phyloP scores from a whole-genome alignment of 2,888 invertebrate genomes.

The Epirrhoe tristata region DNA sequence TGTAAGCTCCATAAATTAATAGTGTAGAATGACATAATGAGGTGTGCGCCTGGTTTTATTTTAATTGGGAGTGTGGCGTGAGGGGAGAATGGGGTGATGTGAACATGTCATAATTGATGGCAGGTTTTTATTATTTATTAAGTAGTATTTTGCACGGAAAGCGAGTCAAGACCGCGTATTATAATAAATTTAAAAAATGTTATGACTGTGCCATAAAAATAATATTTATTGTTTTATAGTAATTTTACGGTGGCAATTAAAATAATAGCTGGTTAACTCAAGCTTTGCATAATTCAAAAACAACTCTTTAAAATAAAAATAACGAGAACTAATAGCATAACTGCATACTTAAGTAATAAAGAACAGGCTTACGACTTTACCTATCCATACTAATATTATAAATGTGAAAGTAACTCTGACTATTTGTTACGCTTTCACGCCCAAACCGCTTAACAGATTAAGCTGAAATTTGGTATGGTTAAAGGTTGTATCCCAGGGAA shows the following conservation, averaged over 20 bases:
- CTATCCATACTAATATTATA: too few relatives aligned
- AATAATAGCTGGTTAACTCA: neutral
- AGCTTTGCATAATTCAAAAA: neutral
- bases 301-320: neutral
- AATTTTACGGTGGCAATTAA: neutral
- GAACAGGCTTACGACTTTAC: too few relatives aligned
- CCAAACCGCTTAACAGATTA: too few relatives aligned
- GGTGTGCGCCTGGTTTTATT: constrained; percentile 54
- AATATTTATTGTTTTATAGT: neutral
- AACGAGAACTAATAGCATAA: too few relatives aligned
- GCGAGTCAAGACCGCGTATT: neutral
- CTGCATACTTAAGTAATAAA: too few relatives aligned
- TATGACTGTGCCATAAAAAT: neutral
- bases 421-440: too few relatives aligned
- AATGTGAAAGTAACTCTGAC: too few relatives aligned
- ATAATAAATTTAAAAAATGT: neutral
- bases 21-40: constrained; percentile 76
- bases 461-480: too few relatives aligned
- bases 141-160: constrained; percentile 15
- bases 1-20: constrained; percentile 65
- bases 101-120: constrained; percentile 25
- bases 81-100: constrained; percentile 18
- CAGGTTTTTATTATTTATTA: constrained; percentile 9
- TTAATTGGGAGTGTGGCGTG: constrained; percentile 40
- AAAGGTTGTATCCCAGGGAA: too few relatives aligned